phyloP scores from a whole-genome alignment of 2,113 vertebrate species.

The Odontesthes bonariensis region DNA sequence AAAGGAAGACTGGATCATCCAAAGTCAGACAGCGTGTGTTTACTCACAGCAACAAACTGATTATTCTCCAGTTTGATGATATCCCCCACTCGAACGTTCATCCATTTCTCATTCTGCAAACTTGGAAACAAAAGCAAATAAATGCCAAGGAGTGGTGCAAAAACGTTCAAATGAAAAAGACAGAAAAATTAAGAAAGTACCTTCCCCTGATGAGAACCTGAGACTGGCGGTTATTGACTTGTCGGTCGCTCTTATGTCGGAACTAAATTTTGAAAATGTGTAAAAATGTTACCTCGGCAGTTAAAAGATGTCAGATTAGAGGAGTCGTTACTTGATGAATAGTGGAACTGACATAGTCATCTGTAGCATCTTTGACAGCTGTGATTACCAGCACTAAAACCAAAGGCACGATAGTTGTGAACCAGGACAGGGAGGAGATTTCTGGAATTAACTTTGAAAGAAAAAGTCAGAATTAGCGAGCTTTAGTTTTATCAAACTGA shows the following conservation, averaged over 20 bases:
- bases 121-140: conserved; percentile 64
- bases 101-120: conserved; percentile 92
- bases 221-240: conserved; percentile 94
- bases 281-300: background rate
- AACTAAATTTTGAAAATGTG: conserved; percentile 79
- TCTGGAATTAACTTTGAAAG: conserved; percentile 89
- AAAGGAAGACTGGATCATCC: background rate
- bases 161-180: background rate
- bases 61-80: conserved; percentile 96
- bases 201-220: conserved; percentile 91
- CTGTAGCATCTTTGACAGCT: conserved; percentile 93
- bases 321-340: background rate
- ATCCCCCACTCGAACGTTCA: conserved; percentile 93
- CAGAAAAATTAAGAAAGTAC: conserved; percentile 11
- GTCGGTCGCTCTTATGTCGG: conserved; percentile 92
- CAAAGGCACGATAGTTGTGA: conserved; percentile 98
- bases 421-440: conserved; percentile 95
- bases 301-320: background rate
- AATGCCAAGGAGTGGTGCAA: background rate
- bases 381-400: conserved; percentile 93
- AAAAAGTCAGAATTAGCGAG: background rate
- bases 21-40: background rate
- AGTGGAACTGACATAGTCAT: conserved; percentile 88
- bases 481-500: background rate
- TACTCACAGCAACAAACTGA: conserved; percentile 92